phyloP scores from a whole-genome alignment of 2,113 vertebrate species.

The Saguinus imperator region DNA sequence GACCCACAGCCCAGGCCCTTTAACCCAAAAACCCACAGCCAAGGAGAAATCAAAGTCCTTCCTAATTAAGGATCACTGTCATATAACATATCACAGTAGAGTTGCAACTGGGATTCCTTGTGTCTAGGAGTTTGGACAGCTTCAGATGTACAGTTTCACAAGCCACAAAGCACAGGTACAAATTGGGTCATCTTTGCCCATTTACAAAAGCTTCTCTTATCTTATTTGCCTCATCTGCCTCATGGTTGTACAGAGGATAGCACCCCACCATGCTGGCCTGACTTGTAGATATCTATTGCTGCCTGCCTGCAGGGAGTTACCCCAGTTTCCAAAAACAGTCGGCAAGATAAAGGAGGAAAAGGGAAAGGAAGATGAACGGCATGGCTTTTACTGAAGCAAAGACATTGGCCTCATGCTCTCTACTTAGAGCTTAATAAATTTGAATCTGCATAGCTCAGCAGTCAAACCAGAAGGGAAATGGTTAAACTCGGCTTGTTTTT shows the following conservation, averaged over 20 bases:
- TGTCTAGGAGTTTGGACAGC: background rate
- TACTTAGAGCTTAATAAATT: background rate
- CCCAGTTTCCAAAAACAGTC: slow-evolving; percentile 33
- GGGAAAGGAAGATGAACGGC: background rate
- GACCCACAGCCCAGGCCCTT: background rate
- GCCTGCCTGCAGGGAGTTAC: too few species aligned
- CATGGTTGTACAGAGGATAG: background rate
- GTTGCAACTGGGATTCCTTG: background rate
- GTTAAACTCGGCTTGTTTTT: background rate
- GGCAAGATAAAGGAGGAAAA: background rate
- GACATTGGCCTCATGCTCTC: background rate
- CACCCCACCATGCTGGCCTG: background rate
- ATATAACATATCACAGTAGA: background rate
- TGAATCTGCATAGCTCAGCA: background rate
- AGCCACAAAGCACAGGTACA: background rate
- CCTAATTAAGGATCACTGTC: slow-evolving; percentile 18
- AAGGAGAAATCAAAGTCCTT: slow-evolving; percentile 24
- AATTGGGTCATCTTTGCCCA: background rate
- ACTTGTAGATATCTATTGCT: background rate
- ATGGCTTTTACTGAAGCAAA: background rate
- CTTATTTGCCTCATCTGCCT: slow-evolving; percentile 3
- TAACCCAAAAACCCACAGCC: slow-evolving; percentile 6
- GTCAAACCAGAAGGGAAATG: background rate
- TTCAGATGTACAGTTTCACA: background rate
- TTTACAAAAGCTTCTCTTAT: slow-evolving; percentile 10